A percentile compares a stretch with the other conserved stretches of the same genome.
phyloP scores from a whole-genome alignment of 1,140 invertebrate genomes.

The Drosophila ananassae region DNA sequence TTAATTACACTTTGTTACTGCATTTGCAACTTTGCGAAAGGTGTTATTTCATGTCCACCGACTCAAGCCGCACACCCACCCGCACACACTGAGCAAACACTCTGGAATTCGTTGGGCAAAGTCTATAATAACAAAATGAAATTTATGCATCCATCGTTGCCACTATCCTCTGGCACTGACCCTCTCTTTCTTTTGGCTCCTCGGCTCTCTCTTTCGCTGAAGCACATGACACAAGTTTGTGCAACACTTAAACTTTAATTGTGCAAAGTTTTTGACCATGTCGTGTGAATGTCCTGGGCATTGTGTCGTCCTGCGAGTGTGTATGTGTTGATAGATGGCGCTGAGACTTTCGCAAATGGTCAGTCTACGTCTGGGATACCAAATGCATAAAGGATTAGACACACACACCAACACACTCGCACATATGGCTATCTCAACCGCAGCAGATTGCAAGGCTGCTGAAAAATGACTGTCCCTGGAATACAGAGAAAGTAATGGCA shows the following conservation, averaged over 20 bases:
- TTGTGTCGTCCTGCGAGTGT: conserved; percentile 37
- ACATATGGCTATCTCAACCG: conserved; percentile 16
- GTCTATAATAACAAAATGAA: conserved; percentile 74
- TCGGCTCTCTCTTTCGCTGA: conserved; percentile 6
- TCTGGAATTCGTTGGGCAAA: conserved; percentile 29
- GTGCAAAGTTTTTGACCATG: conserved; percentile 78
- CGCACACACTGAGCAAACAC: conserved; percentile 37
- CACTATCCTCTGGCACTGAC: not conserved
- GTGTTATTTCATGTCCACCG: conserved; percentile 46
- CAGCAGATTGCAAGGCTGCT: conserved; percentile 38
- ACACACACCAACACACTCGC: conserved; percentile 34
- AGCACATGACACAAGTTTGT: conserved; percentile 65
- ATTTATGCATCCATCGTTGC: conserved; percentile 62
- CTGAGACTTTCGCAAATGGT: conserved; percentile 74
- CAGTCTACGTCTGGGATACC: conserved; percentile 64
- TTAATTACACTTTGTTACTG: conserved; percentile 74
- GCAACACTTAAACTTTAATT: conserved; percentile 82
- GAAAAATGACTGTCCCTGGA: conserved; percentile 43
- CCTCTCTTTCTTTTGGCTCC: not conserved
- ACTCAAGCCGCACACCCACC: conserved; percentile 3
- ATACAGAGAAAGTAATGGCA: conserved; percentile 4
- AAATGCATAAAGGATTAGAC: conserved; percentile 76
- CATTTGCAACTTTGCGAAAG: conserved; percentile 61
- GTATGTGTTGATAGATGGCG: conserved; percentile 71
- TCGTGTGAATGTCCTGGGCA: conserved; percentile 64